A percentile compares a stretch with the other conserved stretches of the same genome.
Conservation (phyloP, 2,797 vertebrate genomes). For the Hippoglossus hippoglossus region DNA sequence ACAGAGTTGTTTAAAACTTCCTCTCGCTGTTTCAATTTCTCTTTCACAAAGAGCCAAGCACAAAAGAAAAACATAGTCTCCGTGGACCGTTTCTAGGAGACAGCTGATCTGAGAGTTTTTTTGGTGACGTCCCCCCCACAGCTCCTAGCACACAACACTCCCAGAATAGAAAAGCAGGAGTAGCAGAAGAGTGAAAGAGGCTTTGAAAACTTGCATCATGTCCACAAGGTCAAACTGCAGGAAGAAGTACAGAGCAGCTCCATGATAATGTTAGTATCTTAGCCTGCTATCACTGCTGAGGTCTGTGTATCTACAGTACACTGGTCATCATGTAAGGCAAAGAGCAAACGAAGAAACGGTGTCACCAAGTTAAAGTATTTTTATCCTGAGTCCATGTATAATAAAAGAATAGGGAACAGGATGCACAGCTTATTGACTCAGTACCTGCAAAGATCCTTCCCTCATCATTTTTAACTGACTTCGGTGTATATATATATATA, state of each 20-base stretch:
- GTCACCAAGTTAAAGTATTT: not conserved
- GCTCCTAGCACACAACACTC: conserved; percentile 33
- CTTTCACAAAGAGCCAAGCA: conserved; percentile 21
- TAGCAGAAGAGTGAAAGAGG: conserved; percentile 21
- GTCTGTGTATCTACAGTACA: not conserved
- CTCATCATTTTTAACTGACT: no score
- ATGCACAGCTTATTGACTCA: not conserved
- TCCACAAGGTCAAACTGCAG: conserved; percentile 50
- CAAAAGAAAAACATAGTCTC: conserved; percentile 23
- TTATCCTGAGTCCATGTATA: not conserved
- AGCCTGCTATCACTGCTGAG: not conserved
- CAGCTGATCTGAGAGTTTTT: conserved; percentile 58
- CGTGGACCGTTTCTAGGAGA: conserved; percentile 43
- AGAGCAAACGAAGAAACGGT: not conserved
- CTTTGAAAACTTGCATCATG: conserved; percentile 40
- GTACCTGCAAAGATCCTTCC: no score
- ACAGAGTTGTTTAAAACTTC: not conserved
- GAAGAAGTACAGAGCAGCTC: conserved; percentile 18
- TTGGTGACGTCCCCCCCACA: conserved; percentile 49
- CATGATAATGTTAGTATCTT: not conserved
- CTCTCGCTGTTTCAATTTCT: conserved; percentile 14
- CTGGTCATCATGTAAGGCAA: no score
- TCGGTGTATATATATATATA: no score
- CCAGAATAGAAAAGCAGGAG: conserved; percentile 66
- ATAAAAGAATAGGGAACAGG: not conserved